Conservation (phyloP, 1,140 invertebrate species). For the Drosophila bocki region DNA sequence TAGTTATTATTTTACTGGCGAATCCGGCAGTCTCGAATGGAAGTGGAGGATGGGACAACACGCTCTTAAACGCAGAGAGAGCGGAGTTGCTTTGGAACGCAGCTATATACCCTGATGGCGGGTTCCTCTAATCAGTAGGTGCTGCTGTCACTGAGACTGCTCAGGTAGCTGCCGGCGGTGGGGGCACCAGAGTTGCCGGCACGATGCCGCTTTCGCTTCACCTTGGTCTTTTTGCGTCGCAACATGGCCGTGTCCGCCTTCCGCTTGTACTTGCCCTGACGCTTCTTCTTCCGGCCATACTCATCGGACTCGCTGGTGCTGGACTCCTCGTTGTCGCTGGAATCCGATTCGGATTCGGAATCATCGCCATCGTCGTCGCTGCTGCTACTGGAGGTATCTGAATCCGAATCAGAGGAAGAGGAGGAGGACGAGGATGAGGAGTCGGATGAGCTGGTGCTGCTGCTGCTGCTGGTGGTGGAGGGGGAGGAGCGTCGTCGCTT, state of each 20-base stretch:
- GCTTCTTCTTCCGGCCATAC: slow-evolving; percentile 80
- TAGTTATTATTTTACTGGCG: slow-evolving; percentile 7
- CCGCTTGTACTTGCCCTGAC: slow-evolving; percentile 80
- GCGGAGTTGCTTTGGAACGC: slow-evolving; percentile 37
- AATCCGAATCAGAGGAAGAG: slow-evolving; percentile 32
- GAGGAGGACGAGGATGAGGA: slow-evolving; percentile 33
- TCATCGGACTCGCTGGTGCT: slow-evolving; percentile 81
- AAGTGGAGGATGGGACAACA: slow-evolving; percentile 1
- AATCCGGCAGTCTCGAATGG: slow-evolving; percentile 26
- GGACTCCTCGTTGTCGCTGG: slow-evolving; percentile 81
- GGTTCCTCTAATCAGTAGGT: slow-evolving; percentile 48
- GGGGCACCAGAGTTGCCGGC: slow-evolving; percentile 48
- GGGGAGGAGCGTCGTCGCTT: slow-evolving; percentile 62
- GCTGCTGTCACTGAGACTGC: slow-evolving; percentile 78
- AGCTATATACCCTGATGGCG: slow-evolving; percentile 18
- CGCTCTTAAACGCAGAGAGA: slow-evolving; percentile 8
- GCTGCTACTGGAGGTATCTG: slow-evolving; percentile 31
- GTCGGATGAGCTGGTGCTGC: slow-evolving; percentile 2
- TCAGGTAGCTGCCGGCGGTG: slow-evolving; percentile 67
- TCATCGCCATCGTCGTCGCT: slow-evolving; percentile 7
- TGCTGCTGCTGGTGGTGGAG: slow-evolving; percentile 35
- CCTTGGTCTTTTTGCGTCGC: slow-evolving; percentile 77
- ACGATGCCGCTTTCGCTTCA: slow-evolving; percentile 74
- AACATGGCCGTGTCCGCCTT: slow-evolving; percentile 72
- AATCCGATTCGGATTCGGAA: slow-evolving; percentile 69